Evolutionary conservation across 2,888 invertebrate genomes (phyloP).

Genomic region (Coleophora deauratella): DNA sequence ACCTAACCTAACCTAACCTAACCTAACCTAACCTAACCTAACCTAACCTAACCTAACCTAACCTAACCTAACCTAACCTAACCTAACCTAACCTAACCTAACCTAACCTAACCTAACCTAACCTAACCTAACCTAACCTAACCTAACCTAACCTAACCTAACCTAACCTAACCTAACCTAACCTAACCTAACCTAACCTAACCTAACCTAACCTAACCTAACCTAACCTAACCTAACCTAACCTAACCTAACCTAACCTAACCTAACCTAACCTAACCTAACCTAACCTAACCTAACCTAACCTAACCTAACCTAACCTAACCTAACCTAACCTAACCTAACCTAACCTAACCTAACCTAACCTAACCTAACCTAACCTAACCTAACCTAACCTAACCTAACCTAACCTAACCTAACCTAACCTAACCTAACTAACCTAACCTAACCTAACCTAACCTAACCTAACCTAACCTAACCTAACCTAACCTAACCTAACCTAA

Average conservation of each 20-base stretch:
- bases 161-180: conserved; percentile 11
- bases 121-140: no score
- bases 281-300: conserved; percentile 17
- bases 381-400: conserved; percentile 9
- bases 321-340: conserved; percentile 16
- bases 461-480: conserved; percentile 12
- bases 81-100: no score
- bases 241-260: conserved; percentile 8
- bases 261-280: conserved; percentile 9
- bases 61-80: no score
- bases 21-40: no score
- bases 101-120: no score
- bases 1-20: no score
- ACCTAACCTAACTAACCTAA: conserved; percentile 11
- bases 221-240: conserved; percentile 8
- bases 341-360: conserved; percentile 13
- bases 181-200: conserved; percentile 9
- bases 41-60: no score
- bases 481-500: conserved; percentile 12
- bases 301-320: conserved; percentile 17
- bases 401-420: conserved; percentile 11
- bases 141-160: no score
- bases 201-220: conserved; percentile 8
- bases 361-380: conserved; percentile 10
- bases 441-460: conserved; percentile 11